Evolutionary conservation across 2,888 invertebrate genomes (phyloP), one percentile per base, ranked within the genome.

Genomic region (Ptychoptera albimana): DNA sequence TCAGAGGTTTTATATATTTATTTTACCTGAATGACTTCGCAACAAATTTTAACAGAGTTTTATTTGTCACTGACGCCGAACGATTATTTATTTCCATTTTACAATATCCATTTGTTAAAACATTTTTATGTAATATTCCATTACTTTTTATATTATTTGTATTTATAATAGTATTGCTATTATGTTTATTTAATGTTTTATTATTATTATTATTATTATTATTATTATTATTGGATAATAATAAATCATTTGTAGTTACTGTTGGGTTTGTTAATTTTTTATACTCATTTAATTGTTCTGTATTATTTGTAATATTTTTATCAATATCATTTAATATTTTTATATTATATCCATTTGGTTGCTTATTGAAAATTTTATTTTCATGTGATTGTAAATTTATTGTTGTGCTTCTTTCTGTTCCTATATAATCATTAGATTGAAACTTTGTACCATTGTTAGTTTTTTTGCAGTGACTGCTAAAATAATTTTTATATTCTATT

Each of bases 11-110:
- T n/a, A n/a, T n/a, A n/a, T n/a, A n/a, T n/a, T n/a, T n/a, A n/a
- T 61, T 57, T 64, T 64, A 64, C 65, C 64, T 64, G 63, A 60
- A 64, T 60, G 64, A 64, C 65, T 65, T 63, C 60, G 58, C 65
- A 58, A 60, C 64, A 59, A 55, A 59, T 60, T 61, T 64, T 61
- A 61, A 59, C 56, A 62, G 60, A 58, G 61, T 56, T 50, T 54
- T 52, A 52, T 41, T 46, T 23, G 39, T 46, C 23, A 23, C n/a
- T 5, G 11, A 29, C 10, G 37, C 9, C 9, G 9, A 16, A 16
- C 14, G n/a, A 37, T 30, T 42, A 9, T 23, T 23, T 23, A 5
- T 23, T 23, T 23, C 23, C 23, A 23, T 23, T 23, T 23, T 23
- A 5, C 3, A 23, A 23, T 23, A 23, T 23, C 23, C 23, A 23